A percentile compares a stretch with the other conserved stretches of the same genome.
Conservation (phyloP, 2,113 vertebrate species). For the Ovibos moschatus region DNA sequence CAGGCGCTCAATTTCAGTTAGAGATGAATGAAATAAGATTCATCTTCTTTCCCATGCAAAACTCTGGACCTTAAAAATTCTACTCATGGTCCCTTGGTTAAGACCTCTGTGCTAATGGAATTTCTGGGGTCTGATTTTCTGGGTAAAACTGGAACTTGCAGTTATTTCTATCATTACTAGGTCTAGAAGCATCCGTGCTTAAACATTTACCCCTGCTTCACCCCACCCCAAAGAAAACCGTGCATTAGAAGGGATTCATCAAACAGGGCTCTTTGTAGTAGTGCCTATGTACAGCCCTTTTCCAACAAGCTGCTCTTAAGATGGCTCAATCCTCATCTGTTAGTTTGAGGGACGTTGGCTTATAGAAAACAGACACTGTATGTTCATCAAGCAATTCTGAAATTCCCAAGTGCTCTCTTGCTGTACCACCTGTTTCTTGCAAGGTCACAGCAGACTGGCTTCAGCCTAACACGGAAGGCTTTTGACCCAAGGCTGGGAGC, state of each 20-base stretch:
- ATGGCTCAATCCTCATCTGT: not conserved
- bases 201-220: not conserved
- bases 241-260: not conserved
- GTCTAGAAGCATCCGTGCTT: not conserved
- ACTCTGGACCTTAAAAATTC: not conserved
- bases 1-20: not conserved
- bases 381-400: not conserved
- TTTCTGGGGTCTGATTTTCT: not conserved
- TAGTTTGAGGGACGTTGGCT: not conserved
- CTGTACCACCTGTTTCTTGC: not conserved
- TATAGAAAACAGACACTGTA: not conserved
- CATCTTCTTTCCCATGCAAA: not conserved
- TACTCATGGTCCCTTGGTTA: too few relatives aligned
- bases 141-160: not conserved
- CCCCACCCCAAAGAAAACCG: not conserved
- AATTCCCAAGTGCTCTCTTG: not conserved
- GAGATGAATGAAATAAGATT: not conserved
- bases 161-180: not conserved
- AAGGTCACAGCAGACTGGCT: not conserved
- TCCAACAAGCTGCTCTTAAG: not conserved
- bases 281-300: not conserved
- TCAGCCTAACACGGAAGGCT: not conserved
- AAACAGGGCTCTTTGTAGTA: not conserved
- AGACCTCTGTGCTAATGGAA: not conserved
- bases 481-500: not conserved